Evolutionary conservation across 2,888 invertebrate species (phyloP), one percentile per base, ranked within the genome.

Genomic region (Stenurella melanura): DNA sequence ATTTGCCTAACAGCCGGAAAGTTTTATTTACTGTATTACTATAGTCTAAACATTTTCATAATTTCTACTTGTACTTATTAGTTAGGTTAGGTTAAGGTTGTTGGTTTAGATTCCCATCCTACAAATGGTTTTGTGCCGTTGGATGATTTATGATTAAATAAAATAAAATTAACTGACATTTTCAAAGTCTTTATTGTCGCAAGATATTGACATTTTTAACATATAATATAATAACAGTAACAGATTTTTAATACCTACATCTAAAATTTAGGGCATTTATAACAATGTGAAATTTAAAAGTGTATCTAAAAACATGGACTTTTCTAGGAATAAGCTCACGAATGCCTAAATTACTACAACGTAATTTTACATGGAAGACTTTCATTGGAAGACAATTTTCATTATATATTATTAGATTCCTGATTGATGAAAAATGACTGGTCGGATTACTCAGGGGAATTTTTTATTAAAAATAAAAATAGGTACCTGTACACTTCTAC

Each of bases 351-450:
- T 42, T 42, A 42, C 42, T 17, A 54, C 9, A 18, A 50, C 2
- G 18, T 72, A 54, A 42, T 72, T 5, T 61, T 26, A 21, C 21
- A 56, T 76, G 82, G 82, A 82, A 82, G 82, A 82, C 82, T 63
- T 79, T 69, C 69, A 73, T 54, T 78, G 82, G 82, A 82, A 82
- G 82, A 78, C 78, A 42, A 50, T 66, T 74, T 56, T 15, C 42
- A 34, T 66, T 7, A 66, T 58, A 61, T 77, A 66, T 64, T 69
- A 67, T 58, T 66, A 26, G 85, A 89, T 74, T 82, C 82, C 3
- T 90, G 89, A 89, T 81, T 89, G 73, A 84, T 84, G 30, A 87
- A 87, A 58, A 86, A 87, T 73, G 88, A 89, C 80, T 81, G 89
- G 1, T 80, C 78, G 7, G 88, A 89, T 83, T 79, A 81, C 74